Conservation (phyloP, 1,140 invertebrate species). For the Danaus melanippus region DNA sequence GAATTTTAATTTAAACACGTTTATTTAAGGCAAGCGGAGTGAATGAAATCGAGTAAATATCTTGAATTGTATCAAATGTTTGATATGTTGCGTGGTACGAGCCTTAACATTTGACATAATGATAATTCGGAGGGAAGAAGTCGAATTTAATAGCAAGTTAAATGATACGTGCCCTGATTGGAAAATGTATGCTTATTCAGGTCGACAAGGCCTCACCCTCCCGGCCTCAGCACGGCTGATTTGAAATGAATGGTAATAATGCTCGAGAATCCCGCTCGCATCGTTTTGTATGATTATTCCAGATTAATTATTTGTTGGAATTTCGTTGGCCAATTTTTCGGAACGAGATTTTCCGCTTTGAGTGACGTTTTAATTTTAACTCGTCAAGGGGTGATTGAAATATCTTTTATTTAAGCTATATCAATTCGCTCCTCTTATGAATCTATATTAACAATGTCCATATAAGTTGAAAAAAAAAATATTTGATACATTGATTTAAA, state of each 20-base stretch:
- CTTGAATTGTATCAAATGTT: slow-evolving; percentile 16
- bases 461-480: too few species aligned
- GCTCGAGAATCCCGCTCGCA: slow-evolving; percentile 63
- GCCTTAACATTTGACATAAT: slow-evolving; percentile 55
- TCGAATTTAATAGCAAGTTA: slow-evolving; percentile 72
- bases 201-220: slow-evolving; percentile 50
- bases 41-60: neutral
- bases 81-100: slow-evolving; percentile 23
- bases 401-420: slow-evolving; percentile 14
- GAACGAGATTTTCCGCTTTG: slow-evolving; percentile 70
- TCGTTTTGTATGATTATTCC: slow-evolving; percentile 73
- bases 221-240: slow-evolving; percentile 63
- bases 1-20: neutral
- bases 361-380: slow-evolving; percentile 69
- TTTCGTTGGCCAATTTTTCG: slow-evolving; percentile 70
- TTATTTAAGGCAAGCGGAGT: neutral
- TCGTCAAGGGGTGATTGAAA: slow-evolving; percentile 42
- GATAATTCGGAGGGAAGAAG: slow-evolving; percentile 68
- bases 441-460: too few species aligned
- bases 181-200: slow-evolving; percentile 72
- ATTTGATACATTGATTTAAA: too few species aligned
- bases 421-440: too few species aligned
- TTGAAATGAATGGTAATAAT: slow-evolving; percentile 72
- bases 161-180: slow-evolving; percentile 71
- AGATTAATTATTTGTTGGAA: slow-evolving; percentile 72